These are phyloP conservation scores for Odontomyia ornata DNA, from an alignment of 2,888 invertebrate genomes.

Conservation along the genomic window DNA sequence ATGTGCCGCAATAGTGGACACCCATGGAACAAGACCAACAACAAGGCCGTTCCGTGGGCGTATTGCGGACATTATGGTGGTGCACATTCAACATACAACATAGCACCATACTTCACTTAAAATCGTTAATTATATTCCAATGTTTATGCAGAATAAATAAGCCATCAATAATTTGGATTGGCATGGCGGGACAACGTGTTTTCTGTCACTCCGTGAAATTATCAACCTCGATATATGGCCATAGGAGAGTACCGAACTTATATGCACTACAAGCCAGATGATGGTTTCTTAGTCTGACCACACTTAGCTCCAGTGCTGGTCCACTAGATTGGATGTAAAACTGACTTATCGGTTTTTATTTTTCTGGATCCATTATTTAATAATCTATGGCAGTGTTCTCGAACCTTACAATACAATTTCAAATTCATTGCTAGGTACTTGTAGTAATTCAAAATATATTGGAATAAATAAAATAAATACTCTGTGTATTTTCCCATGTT, in stretches of 20 bases:
- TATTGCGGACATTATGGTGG: conserved; percentile 48
- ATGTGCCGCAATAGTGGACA: conserved; percentile 42
- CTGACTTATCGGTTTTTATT: conserved; percentile 47
- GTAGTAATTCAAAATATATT: too few species aligned
- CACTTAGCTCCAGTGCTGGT: not conserved
- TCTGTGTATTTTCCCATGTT: too few species aligned
- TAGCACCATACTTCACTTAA: conserved; percentile 50
- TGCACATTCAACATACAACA: not conserved
- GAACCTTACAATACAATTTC: too few species aligned
- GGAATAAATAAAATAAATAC: too few species aligned
- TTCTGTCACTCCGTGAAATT: conserved; percentile 54
- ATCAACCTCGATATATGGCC: conserved; percentile 47
- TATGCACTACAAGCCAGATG: conserved; percentile 41
- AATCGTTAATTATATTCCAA: conserved; percentile 55
- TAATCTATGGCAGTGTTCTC: not conserved
- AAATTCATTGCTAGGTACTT: too few species aligned
- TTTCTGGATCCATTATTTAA: not conserved
- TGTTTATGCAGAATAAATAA: conserved; percentile 56
- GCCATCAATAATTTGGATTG: conserved; percentile 55
- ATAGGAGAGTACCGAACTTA: conserved; percentile 19
- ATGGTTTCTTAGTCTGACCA: not conserved
- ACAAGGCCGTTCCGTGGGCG: conserved; percentile 54
- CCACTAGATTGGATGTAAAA: conserved; percentile 7
- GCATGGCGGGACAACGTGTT: conserved; percentile 55
- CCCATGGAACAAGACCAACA: conserved; percentile 29